Base-by-base conservation (phyloP, 2,797 vertebrate genomes). In the Mormyrops boulengeri region DNA sequence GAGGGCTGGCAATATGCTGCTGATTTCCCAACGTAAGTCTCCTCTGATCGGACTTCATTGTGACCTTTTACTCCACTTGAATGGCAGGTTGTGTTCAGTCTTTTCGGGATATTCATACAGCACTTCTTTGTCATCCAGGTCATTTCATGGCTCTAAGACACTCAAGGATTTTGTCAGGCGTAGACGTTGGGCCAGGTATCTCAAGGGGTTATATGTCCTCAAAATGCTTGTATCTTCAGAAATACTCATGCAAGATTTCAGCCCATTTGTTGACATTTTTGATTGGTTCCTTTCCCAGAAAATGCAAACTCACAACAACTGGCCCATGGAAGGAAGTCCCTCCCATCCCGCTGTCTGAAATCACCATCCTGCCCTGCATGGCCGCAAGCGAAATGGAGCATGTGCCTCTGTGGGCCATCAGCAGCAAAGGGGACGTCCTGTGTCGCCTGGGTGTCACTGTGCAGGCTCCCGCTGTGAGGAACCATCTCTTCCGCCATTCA, bases 1-100 rank as follows among this genome's bases (percentile, higher is more conserved):
- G 98, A 99, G 66, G 99, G 99, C 87, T 99, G 99, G 99, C 99
- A 99, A 90, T 99, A 97, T 0, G 99, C 99, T 66, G 97, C 97
- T 1, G 99, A 99, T 94, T 99, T 99, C 91, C 98, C 98, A 82
- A 96, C 96, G 99, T 99, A 94, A 93, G 98, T 11, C 9, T 14
- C 41, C 26, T 47, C n/a, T 38, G 44, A 19, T 12, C 38, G 34
- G 6, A 2, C 57, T 53, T 12, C 62, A 44, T 22, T 84, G 14
- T 82, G 77, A 47, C 8, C n/a, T 5, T 26, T 85, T 85, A 49
- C n/a, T 85, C 19, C 41, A 50, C 41, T 50, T 50, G 47, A 85
- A 17, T 19, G 9, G 26, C 38, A 60, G 1, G 22, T 0, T 89
- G 47, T 62, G 91, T 57, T 5, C 19, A 19, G 44, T 88, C 77